Percentiles rank a stretch among this genome's conserved stretches.
phyloP scores from a whole-genome alignment of 2,888 invertebrate species.

The Troglohyphantes excavatus region DNA sequence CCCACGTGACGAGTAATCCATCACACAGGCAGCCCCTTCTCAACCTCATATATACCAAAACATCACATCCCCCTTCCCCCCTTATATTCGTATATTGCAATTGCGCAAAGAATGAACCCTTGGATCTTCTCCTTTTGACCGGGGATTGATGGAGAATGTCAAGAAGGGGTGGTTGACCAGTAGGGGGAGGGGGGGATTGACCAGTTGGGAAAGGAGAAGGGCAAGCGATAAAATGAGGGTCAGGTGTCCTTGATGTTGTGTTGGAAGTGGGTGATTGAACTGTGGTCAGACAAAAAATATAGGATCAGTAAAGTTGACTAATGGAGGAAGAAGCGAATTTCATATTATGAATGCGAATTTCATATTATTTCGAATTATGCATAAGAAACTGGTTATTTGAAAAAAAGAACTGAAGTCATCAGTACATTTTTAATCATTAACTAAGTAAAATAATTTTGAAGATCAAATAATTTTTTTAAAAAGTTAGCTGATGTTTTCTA shows the following conservation, averaged over 20 bases:
- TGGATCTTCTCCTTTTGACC: neutral
- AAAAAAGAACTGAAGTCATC: too few relatives aligned
- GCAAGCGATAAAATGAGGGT: constrained; percentile 18
- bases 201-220: neutral
- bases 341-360: too few relatives aligned
- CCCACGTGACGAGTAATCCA: constrained; percentile 34
- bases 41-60: constrained; percentile 7
- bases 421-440: too few relatives aligned
- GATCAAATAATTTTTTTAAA: too few relatives aligned
- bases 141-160: constrained; percentile 20
- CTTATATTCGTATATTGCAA: neutral
- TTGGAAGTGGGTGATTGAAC: neutral
- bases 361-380: too few relatives aligned
- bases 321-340: too few relatives aligned
- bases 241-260: neutral
- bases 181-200: neutral
- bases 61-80: neutral
- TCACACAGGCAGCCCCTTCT: constrained; percentile 21
- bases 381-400: too few relatives aligned
- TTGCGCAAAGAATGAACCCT: neutral
- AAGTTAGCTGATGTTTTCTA: too few relatives aligned
- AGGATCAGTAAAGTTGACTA: too few relatives aligned
- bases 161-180: neutral
- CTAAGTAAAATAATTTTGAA: too few relatives aligned
- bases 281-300: too few relatives aligned